Evolutionary conservation across 2,113 vertebrate species (phyloP).

Genomic region (Podiceps cristatus): DNA sequence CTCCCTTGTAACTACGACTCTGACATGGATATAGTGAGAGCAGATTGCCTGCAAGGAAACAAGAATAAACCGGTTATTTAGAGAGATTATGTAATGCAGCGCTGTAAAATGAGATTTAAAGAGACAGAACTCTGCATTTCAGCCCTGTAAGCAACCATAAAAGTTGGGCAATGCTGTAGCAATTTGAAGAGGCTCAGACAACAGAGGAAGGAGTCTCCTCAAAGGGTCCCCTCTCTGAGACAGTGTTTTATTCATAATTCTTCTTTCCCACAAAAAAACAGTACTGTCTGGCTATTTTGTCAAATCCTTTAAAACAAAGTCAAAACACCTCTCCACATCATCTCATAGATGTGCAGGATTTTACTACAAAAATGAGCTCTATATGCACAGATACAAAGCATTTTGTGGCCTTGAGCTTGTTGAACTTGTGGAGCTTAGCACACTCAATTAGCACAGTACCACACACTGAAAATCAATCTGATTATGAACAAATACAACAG

Average conservation of each 20-base stretch:
- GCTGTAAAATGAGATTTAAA: slow-evolving; percentile 51
- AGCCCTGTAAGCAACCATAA: not conserved
- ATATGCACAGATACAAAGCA: not conserved
- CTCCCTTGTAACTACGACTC: not conserved
- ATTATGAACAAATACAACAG: slow-evolving; percentile 12
- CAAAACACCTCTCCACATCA: not conserved
- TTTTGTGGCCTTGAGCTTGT: not conserved
- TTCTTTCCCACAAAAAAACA: not conserved
- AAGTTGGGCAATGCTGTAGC: not conserved
- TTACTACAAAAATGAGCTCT: not conserved
- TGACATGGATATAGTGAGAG: slow-evolving; percentile 32
- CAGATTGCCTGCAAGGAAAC: slow-evolving; percentile 63
- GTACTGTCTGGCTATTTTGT: not conserved
- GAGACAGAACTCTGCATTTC: not conserved
- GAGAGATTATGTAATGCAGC: slow-evolving; percentile 45
- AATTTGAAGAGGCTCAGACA: not conserved
- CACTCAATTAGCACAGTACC: not conserved
- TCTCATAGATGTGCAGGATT: not conserved
- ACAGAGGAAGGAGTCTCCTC: not conserved
- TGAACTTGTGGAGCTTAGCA: not conserved
- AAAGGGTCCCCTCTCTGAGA: not conserved
- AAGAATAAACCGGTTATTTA: slow-evolving; percentile 69
- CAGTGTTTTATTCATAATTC: not conserved
- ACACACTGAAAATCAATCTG: not conserved
- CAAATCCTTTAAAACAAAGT: not conserved